phyloP scores from a whole-genome alignment of 2,113 vertebrate species.

The Stigmatopora argus region DNA sequence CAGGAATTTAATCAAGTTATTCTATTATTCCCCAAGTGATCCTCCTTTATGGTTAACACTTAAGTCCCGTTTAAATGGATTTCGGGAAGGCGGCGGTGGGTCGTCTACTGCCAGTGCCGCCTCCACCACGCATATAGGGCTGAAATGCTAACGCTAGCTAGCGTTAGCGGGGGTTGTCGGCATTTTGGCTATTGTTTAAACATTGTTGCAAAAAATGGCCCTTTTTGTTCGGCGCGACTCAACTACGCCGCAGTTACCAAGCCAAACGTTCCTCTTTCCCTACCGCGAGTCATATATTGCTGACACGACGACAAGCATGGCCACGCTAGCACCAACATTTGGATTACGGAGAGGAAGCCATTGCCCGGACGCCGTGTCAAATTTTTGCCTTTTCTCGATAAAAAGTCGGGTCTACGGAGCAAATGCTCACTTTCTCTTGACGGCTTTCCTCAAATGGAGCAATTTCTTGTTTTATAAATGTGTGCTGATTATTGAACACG shows the following conservation, averaged over 20 bases:
- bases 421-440: not conserved
- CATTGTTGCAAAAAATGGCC: not conserved
- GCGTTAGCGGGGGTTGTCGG: conserved; percentile 25
- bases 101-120: conserved; percentile 25
- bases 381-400: conserved; percentile 52
- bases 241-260: not conserved
- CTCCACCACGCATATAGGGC: conserved; percentile 23
- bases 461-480: not conserved
- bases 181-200: conserved; percentile 13
- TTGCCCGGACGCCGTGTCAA: conserved; percentile 38
- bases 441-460: not conserved
- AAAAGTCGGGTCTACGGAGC: conserved; percentile 30
- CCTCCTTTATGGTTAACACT: not conserved
- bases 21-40: not conserved
- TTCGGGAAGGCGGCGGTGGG: conserved; percentile 43
- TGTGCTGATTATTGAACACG: not conserved
- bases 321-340: conserved; percentile 42
- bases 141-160: conserved; percentile 52
- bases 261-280: not conserved
- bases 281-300: not conserved
- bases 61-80: conserved; percentile 33
- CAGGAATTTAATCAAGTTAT: not conserved
- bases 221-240: not conserved
- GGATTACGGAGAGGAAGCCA: conserved; percentile 58
- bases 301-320: conserved; percentile 6